A percentile compares a stretch with the other conserved stretches of the same genome.
phyloP scores from a whole-genome alignment of 2,113 vertebrate genomes.

The Indri indri region DNA sequence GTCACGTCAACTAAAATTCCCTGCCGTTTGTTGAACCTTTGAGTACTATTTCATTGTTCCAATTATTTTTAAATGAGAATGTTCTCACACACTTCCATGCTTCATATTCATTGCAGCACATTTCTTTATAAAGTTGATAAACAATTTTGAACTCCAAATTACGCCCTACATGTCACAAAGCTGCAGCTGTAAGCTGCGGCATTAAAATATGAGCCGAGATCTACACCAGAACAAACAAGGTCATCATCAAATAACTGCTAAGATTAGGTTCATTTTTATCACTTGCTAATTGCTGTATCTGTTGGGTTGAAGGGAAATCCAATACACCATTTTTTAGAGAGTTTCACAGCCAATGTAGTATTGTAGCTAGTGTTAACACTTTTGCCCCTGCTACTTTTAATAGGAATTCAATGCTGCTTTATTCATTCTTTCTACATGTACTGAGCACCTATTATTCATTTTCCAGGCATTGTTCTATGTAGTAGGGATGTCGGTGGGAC shows the following conservation, averaged over 20 bases:
- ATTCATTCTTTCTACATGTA: background rate
- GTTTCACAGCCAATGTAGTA: background rate
- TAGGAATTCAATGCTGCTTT: background rate
- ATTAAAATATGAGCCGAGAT: slow-evolving; percentile 29
- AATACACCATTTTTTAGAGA: background rate
- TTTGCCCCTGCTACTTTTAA: rapidly evolving
- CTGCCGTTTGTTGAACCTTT: slow-evolving; percentile 39
- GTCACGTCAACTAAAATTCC: slow-evolving; percentile 54
- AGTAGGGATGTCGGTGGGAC: background rate
- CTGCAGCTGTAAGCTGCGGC: background rate
- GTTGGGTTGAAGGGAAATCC: slow-evolving; percentile 34
- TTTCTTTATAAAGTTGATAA: slow-evolving; percentile 59
- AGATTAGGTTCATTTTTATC: slow-evolving; percentile 4
- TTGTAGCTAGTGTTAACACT: background rate
- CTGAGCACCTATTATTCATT: background rate
- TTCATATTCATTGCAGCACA: background rate
- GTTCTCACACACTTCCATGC: background rate
- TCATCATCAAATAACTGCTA: slow-evolving; percentile 28
- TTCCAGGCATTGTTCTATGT: background rate
- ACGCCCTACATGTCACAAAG: background rate
- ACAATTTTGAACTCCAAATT: slow-evolving; percentile 37
- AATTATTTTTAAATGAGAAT: slow-evolving; percentile 71
- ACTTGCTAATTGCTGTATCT: slow-evolving; percentile 57
- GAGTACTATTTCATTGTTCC: slow-evolving; percentile 34
- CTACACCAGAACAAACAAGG: slow-evolving; percentile 48